Base-by-base conservation (phyloP, 2,113 vertebrate genomes). In the Osmerus eperlanus region DNA sequence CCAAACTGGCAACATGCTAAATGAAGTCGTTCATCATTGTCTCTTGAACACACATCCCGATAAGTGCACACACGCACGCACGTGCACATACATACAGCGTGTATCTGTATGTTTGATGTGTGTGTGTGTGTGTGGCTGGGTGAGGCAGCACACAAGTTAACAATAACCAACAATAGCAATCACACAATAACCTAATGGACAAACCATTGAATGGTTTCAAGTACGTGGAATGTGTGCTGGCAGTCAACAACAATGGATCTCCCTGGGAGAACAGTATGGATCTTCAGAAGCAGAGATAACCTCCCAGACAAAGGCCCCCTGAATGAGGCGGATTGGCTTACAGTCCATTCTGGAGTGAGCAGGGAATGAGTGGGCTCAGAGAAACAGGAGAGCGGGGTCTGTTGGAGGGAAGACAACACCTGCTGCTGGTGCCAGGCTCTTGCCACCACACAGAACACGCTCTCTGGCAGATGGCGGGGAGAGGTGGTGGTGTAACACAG, bases 21-120 rank as follows among this genome's bases (percentile, higher is more conserved):
- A 89, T 86, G 18, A 85, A 77, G 71, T 72, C 47, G 65, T 89
- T 87, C 70, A 65, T 88, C 80, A 81, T 76, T 78, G 80, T 71
- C 47, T 71, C 36, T 52, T 74, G 72, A 73, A 14, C 59, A 12
- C 59, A 25, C 59, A 25, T 21, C 8, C 56, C 0, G 18, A 19
- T 9, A 18, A 18, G 8, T 21, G 15, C 5, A 8, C 56, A 3
- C 56, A 11, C n/a, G 4, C 56, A 19, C 56, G 1, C 56, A 59
- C 56, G 16, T 5, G 4, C 18, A 18, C 56, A 59, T 0, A 2
- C 55, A 15, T n/a, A 14, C n/a, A 19, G 18, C 36, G 36, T 9
- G 36, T 41, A 41, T 41, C 36, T 41, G 36, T 9, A 41, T 9
- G 36, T 41, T 41, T 41, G 36, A 41, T 41, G 36, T 9, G 36